Evolutionary conservation across 2,113 vertebrate genomes (phyloP), one percentile per base, ranked within the genome.

Genomic region (Tyrannus savana): DNA sequence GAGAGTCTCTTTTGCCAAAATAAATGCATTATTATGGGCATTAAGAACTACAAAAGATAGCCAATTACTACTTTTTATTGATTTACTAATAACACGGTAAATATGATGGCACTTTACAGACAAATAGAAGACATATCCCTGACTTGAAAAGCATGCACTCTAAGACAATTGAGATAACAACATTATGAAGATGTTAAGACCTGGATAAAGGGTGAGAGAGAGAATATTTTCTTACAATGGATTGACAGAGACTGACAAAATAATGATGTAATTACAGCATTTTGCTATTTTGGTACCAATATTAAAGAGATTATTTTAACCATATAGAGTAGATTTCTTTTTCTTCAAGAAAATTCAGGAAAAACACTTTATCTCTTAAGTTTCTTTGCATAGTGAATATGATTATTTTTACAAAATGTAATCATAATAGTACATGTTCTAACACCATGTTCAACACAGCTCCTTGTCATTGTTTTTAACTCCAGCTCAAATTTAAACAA

Each of bases 171-270:
- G 71, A 90, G 59, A 72, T 49, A 95, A 82, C 30, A 84, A 87
- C 39, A 90, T 79, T 83, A 63, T 80, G 63, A 94, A 94, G 46
- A 24, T 95, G 93, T 90, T 91, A 93, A 96, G 96, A 97, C 94
- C 96, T 96, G 96, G 96, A 93, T 90, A 93, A 97, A 96, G 75
- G 67, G 74, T 92, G 78, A 87, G 59, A 93, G 33, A 86, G 47
- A 84, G 93, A 94, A 67, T 94, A 92, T 91, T 95, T 95, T 96
- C 88, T 81, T 91, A 47, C 19, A 63, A 31, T 2, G 24, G 95
- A 96, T 97, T 97, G 97, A 97, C 96, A 96, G 94, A 95, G 66
- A 94, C 73, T 97, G 97, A 97, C 97, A 97, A 97, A 96, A 96
- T 97, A 96, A 97, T 97, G 85, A 90, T 96, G 84, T 81, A 96